Base-by-base conservation (phyloP, 2,888 invertebrate species). In the Achlya flavicornis region DNA sequence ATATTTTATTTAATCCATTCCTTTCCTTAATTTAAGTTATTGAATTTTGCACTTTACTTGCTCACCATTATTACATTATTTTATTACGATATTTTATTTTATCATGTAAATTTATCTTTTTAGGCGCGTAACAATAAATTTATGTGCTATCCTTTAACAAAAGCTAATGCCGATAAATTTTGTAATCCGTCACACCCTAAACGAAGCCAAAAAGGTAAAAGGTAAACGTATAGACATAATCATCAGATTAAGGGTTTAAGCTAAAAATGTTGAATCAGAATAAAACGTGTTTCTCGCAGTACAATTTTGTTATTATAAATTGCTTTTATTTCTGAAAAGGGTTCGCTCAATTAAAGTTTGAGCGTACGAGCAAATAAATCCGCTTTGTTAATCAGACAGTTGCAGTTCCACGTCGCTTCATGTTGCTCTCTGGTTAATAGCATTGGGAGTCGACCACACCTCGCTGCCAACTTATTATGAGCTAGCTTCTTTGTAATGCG, bases 261-360 rank as follows among this genome's bases (percentile, higher is more conserved):
- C 10, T 3, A 7, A 38, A 38, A 38, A 38, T 38, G 0, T 38
- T 38, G 10, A 38, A 38, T 38, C 7, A 10, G 10, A 38, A 12
- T 41, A 7, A 7, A 35, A 35, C 7, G 41, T 41, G 4, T 7
- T 8, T 41, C 12, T 6, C 41, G 4, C 12, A 7, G 3, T 41
- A 41, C 41, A 41, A 41, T 41, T 41, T 26, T 41, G 4, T 41
- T 12, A 41, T 11, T 41, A 41, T 41, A 72, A 65, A 68, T 64
- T 64, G 69, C 68, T 68, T 76, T 72, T 68, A 60, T 63, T 67
- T 64, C 68, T 71, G 67, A 75, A 76, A 75, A 73, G 69, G 64
- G 66, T 57, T 14, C 12, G 4, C 35, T 60, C 35, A 60, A 38
- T 41, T 16, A 35, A 60, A 35, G 38, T 35, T 60, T 12, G 1